These are phyloP conservation scores for Chromoteleia sp. DNA, from an alignment of 2,888 invertebrate species.

Conservation along the genomic window DNA sequence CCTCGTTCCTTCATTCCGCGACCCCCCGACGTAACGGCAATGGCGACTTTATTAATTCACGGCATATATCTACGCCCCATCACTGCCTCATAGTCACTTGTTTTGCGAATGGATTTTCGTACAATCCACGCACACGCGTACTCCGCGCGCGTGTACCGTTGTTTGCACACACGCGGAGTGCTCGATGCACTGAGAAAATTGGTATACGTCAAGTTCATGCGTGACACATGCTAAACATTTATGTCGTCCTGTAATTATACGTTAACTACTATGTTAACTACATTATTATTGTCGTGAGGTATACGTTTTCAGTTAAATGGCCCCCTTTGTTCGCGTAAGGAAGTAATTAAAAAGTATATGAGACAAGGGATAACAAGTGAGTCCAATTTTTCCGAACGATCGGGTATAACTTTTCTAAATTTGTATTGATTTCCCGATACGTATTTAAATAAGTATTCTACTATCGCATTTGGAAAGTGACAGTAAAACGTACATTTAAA, in stretches of 20 bases:
- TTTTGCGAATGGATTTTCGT: slow-evolving; percentile 65
- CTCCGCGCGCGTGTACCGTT: neutral
- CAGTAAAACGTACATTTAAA: too few species aligned
- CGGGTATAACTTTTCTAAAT: too few species aligned
- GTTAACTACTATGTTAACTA: slow-evolving; percentile 43
- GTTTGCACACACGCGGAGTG: slow-evolving; percentile 2
- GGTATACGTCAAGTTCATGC: slow-evolving; percentile 41
- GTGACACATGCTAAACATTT: slow-evolving; percentile 61
- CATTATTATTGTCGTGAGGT: slow-evolving; percentile 41
- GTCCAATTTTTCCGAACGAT: slow-evolving; percentile 24
- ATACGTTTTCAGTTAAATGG: slow-evolving; percentile 25
- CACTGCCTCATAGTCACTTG: slow-evolving; percentile 49
- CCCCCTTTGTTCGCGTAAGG: slow-evolving; percentile 28
- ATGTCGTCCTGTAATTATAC: slow-evolving; percentile 53
- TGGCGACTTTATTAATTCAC: slow-evolving; percentile 75
- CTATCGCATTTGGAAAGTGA: too few species aligned
- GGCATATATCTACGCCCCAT: slow-evolving; percentile 65
- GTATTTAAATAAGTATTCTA: too few species aligned
- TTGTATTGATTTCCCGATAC: too few species aligned
- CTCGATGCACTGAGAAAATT: slow-evolving; percentile 23
- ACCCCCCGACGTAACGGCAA: slow-evolving; percentile 67
- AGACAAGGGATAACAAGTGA: slow-evolving; percentile 13
- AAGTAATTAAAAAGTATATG: slow-evolving; percentile 39
- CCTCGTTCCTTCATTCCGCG: slow-evolving; percentile 58
- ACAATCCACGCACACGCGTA: slow-evolving; percentile 2